Percentiles rank a stretch among this genome's conserved stretches.
phyloP scores from a whole-genome alignment of 2,888 invertebrate species.

The Noctua janthina region DNA sequence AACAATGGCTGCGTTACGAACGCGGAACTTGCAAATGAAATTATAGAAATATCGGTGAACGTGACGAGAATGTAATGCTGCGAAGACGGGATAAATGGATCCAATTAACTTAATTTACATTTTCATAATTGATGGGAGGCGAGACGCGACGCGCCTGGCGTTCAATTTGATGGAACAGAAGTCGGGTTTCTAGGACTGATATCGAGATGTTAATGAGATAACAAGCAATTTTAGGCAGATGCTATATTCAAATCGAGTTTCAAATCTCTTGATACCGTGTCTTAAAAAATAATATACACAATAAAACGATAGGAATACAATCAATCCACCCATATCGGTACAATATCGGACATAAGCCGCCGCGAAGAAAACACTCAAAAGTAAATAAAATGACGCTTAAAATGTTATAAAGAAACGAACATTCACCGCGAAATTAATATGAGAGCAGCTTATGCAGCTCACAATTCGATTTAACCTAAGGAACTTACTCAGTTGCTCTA shows the following conservation, averaged over 20 bases:
- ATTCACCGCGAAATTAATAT: slow-evolving; percentile 42
- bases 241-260: slow-evolving; percentile 1
- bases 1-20: slow-evolving; percentile 43
- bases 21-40: slow-evolving; percentile 53
- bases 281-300: neutral
- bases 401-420: slow-evolving; percentile 29
- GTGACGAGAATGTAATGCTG: slow-evolving; percentile 50
- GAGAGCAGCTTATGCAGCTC: slow-evolving; percentile 38
- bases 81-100: slow-evolving; percentile 34
- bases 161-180: slow-evolving; percentile 9
- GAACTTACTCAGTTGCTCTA: slow-evolving; percentile 41
- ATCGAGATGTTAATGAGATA: neutral
- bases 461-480: slow-evolving; percentile 47
- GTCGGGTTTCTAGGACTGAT: slow-evolving; percentile 1
- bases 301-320: slow-evolving; percentile 23
- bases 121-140: slow-evolving; percentile 38
- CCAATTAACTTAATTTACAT: slow-evolving; percentile 51
- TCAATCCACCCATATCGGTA: slow-evolving; percentile 19
- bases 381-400: slow-evolving; percentile 34
- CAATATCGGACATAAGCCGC: slow-evolving; percentile 1
- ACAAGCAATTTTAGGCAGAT: slow-evolving; percentile 1
- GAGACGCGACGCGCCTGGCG: slow-evolving; percentile 1
- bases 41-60: slow-evolving; percentile 57
- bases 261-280: neutral
- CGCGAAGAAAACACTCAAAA: slow-evolving; percentile 29